A percentile compares a stretch with the other conserved stretches of the same genome.
phyloP scores from a whole-genome alignment of 1,140 invertebrate genomes.

The Cepaea nemoralis region DNA sequence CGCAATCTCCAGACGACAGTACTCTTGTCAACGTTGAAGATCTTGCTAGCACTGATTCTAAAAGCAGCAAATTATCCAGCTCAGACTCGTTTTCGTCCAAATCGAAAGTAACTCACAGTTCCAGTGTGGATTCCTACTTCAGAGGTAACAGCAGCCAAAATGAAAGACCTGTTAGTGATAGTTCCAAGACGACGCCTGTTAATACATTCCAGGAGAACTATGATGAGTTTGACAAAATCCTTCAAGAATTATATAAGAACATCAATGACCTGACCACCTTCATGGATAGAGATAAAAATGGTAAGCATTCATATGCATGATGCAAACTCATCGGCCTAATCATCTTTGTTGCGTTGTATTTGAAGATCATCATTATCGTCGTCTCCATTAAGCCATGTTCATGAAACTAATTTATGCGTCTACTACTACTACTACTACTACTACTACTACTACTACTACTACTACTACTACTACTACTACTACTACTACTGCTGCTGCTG shows the following conservation, averaged over 20 bases:
- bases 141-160: not conserved
- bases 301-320: too few relatives aligned
- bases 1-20: not conserved
- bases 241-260: constrained; percentile 66
- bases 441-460: too few relatives aligned
- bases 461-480: too few relatives aligned
- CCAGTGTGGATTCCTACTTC: constrained; percentile 58
- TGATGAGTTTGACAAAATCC: constrained; percentile 65
- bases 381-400: too few relatives aligned
- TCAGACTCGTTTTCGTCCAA: not conserved
- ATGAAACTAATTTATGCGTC: too few relatives aligned
- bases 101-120: constrained; percentile 48
- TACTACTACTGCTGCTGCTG: too few relatives aligned
- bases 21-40: not conserved
- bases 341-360: too few relatives aligned
- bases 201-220: constrained; percentile 43
- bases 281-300: constrained; percentile 3
- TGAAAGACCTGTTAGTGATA: not conserved
- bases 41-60: not conserved
- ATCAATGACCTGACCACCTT: constrained; percentile 63
- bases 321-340: too few relatives aligned
- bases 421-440: too few relatives aligned
- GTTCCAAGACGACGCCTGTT: not conserved
- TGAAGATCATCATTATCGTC: too few relatives aligned
- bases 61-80: not conserved